Percentiles rank a stretch among this genome's conserved stretches.
Evolutionary conservation across 2,113 vertebrate species (phyloP).

Genomic region (Lepisosteus osseus): DNA sequence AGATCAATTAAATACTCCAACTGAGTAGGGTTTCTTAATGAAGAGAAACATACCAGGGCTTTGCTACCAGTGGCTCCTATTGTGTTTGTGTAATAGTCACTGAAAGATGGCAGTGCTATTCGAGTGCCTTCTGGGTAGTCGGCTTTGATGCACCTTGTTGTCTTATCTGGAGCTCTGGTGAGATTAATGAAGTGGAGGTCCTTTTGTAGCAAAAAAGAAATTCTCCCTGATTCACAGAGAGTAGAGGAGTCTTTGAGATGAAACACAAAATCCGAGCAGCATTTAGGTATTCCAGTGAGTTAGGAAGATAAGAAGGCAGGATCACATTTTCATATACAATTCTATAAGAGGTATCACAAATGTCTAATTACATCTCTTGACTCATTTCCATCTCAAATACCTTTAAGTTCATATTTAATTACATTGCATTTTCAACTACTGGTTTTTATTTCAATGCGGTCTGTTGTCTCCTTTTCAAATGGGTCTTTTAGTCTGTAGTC

Average conservation of each 20-base stretch:
- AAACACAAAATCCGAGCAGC: constrained; percentile 66
- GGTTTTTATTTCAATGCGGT: constrained; percentile 51
- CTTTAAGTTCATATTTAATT: constrained; percentile 59
- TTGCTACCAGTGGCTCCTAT: constrained; percentile 17
- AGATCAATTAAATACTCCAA: constrained; percentile 24
- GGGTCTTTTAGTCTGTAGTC: constrained; percentile 12
- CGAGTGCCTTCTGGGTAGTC: constrained; percentile 63
- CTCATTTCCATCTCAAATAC: neutral
- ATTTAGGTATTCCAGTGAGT: constrained; percentile 75
- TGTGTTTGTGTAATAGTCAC: constrained; percentile 38
- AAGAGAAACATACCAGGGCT: neutral
- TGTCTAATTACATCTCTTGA: constrained; percentile 69
- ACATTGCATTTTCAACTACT: constrained; percentile 67
- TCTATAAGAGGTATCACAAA: constrained; percentile 56
- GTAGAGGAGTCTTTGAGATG: constrained; percentile 73
- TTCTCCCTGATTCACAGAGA: constrained; percentile 68
- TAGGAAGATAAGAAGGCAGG: constrained; percentile 67
- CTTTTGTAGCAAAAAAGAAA: constrained; percentile 70
- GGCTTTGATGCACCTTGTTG: constrained; percentile 68
- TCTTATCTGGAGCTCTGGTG: constrained; percentile 71
- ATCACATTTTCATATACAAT: constrained; percentile 70
- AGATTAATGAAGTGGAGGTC: constrained; percentile 78
- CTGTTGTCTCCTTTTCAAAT: constrained; percentile 48
- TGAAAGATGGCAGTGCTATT: constrained; percentile 51
- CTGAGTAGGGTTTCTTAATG: constrained; percentile 29